A percentile compares a stretch with the other conserved stretches of the same genome.
phyloP scores from a whole-genome alignment of 2,797 vertebrate genomes.

The Psittacula echo region DNA sequence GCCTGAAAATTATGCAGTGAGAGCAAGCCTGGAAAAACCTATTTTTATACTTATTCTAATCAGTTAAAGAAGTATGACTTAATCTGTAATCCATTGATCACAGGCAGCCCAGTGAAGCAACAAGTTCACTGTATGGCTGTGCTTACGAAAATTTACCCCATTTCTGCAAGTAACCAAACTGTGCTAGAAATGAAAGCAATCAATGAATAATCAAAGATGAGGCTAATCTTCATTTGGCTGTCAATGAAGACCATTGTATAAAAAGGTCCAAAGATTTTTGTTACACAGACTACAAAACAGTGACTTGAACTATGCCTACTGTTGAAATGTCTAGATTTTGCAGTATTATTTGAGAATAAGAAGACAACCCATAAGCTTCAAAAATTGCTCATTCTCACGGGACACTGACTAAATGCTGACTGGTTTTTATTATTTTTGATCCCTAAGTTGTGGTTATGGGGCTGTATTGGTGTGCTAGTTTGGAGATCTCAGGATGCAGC shows the following conservation, averaged over 20 bases:
- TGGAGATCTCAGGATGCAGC: background rate
- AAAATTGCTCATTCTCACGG: background rate
- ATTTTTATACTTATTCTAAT: conserved; percentile 53
- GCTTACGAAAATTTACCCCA: background rate
- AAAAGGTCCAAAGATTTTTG: background rate
- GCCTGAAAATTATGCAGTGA: conserved; percentile 37
- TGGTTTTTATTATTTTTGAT: background rate
- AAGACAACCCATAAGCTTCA: background rate
- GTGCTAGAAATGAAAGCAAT: background rate
- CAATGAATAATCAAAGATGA: background rate
- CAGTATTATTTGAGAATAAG: background rate
- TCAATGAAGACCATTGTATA: background rate
- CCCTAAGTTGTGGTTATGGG: background rate
- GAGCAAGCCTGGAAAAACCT: conserved; percentile 25
- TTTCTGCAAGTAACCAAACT: background rate
- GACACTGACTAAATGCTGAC: background rate
- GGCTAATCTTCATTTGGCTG: background rate
- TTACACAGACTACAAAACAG: background rate
- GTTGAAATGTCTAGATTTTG: background rate
- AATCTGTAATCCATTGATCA: conserved; percentile 6
- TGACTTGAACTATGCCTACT: background rate
- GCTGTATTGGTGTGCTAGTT: background rate
- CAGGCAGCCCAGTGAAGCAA: background rate
- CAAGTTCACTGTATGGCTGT: background rate
- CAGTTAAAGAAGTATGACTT: conserved; percentile 30